Percentiles rank a stretch among this genome's conserved stretches.
Conservation (phyloP, 2,797 vertebrate genomes). For the Pyrocephalus nanus region DNA sequence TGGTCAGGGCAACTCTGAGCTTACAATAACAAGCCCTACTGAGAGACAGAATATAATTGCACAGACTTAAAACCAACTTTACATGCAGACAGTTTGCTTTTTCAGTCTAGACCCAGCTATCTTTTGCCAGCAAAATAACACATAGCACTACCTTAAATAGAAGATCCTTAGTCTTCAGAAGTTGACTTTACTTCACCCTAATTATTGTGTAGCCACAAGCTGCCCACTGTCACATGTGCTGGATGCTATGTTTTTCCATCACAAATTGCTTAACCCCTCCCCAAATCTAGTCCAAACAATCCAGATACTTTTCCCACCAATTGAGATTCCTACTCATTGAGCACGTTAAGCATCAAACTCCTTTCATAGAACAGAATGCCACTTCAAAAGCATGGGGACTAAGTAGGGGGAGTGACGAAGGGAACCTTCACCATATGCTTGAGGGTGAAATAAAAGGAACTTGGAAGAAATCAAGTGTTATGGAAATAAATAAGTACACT, state of each 20-base stretch:
- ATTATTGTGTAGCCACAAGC: not conserved
- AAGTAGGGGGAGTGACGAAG: rapidly evolving
- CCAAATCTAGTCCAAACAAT: not conserved
- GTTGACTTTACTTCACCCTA: not conserved
- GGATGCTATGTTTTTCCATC: not conserved
- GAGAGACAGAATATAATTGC: not conserved
- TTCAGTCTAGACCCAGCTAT: not conserved
- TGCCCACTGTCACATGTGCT: rapidly evolving
- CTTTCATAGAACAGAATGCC: not conserved
- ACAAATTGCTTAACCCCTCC: not conserved
- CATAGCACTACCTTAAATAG: not conserved
- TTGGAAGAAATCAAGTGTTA: not conserved
- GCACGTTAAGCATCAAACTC: not conserved
- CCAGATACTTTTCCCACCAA: not conserved
- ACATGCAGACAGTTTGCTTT: not conserved
- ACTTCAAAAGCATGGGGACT: not conserved
- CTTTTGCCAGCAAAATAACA: not conserved
- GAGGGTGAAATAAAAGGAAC: not conserved
- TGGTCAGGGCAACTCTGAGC: not conserved
- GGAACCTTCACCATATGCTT: rapidly evolving
- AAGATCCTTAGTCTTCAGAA: not conserved
- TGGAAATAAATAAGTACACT: not conserved
- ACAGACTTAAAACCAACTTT: not conserved
- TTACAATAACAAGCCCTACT: not conserved
- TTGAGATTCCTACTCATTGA: not conserved